Evolutionary conservation across 2,113 vertebrate species (phyloP).

Genomic region (Gobio gobio): DNA sequence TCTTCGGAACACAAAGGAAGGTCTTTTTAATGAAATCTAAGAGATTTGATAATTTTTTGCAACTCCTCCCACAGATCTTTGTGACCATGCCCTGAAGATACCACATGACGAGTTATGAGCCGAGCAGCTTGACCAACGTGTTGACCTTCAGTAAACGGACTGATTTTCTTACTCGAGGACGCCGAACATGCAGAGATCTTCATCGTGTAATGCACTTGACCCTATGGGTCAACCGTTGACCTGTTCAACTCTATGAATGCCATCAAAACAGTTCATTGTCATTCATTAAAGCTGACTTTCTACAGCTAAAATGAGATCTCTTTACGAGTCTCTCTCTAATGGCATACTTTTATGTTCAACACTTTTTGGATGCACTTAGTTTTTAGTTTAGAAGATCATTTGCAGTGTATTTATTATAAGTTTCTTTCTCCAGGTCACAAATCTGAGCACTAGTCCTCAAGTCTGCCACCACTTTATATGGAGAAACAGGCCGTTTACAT

Average conservation of each 20-base stretch:
- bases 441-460: background rate
- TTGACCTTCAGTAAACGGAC: background rate
- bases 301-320: background rate
- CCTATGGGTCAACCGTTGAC: slow-evolving; percentile 25
- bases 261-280: background rate
- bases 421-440: background rate
- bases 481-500: background rate
- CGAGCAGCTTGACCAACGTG: background rate
- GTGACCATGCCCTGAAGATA: slow-evolving; percentile 90
- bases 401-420: background rate
- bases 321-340: slow-evolving; percentile 2
- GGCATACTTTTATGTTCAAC: slow-evolving; percentile 2
- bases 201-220: slow-evolving; percentile 7
- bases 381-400: background rate
- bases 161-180: slow-evolving; percentile 1
- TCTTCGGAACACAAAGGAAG: no score
- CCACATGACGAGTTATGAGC: slow-evolving; percentile 84
- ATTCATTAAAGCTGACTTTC: background rate
- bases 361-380: background rate
- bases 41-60: background rate
- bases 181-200: background rate
- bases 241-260: background rate
- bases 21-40: no score
- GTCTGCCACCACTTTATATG: background rate
- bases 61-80: slow-evolving; percentile 81